phyloP scores from a whole-genome alignment of 2,113 vertebrate species.

The Rhinogobius similis region DNA sequence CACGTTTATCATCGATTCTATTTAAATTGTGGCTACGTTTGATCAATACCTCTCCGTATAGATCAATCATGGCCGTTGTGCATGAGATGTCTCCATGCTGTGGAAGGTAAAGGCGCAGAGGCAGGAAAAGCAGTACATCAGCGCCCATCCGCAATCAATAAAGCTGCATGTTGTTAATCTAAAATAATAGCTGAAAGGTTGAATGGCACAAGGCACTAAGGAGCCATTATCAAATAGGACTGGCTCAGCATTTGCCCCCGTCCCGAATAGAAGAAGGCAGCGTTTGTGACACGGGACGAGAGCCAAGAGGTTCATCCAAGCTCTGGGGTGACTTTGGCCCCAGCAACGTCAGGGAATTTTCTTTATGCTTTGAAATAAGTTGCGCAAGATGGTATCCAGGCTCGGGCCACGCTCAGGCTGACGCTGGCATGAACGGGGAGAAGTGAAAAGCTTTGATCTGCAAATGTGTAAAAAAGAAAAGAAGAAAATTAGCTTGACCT shows the following conservation, averaged over 20 bases:
- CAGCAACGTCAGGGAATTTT: slow-evolving; percentile 46
- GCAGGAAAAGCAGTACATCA: slow-evolving; percentile 24
- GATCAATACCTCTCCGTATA: slow-evolving; percentile 25
- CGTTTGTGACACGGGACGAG: slow-evolving; percentile 4
- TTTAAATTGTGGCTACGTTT: slow-evolving; percentile 1
- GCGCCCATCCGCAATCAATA: slow-evolving; percentile 45
- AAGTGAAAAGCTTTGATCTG: slow-evolving; percentile 9
- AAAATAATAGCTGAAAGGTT: slow-evolving; percentile 42
- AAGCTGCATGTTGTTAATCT: slow-evolving; percentile 54
- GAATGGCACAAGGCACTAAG: slow-evolving; percentile 54
- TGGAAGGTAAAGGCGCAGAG: background rate
- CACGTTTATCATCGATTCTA: slow-evolving; percentile 9
- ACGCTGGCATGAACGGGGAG: slow-evolving; percentile 29
- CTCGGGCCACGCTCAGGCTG: slow-evolving; percentile 19
- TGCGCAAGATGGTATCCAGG: slow-evolving; percentile 42
- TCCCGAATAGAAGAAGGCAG: slow-evolving; percentile 30
- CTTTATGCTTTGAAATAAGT: slow-evolving; percentile 31
- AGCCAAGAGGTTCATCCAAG: slow-evolving; percentile 19
- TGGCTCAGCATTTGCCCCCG: slow-evolving; percentile 47
- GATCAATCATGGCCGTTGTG: slow-evolving; percentile 16
- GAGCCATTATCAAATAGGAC: slow-evolving; percentile 53
- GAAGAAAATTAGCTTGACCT: slow-evolving; percentile 19
- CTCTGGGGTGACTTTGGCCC: slow-evolving; percentile 53
- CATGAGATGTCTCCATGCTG: background rate
- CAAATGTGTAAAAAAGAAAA: background rate